Conservation (phyloP, 2,797 vertebrate genomes). For the Anisognathus igniventris region DNA sequence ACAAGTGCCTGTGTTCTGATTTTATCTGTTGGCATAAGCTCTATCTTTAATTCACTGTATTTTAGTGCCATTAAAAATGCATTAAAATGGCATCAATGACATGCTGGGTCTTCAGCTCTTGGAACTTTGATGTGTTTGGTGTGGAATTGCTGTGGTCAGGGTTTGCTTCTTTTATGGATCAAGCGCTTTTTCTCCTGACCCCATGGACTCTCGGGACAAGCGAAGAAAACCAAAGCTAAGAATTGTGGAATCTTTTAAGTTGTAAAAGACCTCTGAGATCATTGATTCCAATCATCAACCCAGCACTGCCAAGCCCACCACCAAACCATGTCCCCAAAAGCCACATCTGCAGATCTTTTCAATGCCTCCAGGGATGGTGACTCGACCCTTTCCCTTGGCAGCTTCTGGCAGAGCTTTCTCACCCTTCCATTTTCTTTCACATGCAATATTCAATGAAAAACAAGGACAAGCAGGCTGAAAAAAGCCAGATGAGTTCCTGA, state of each 20-base stretch:
- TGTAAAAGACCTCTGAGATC: background rate
- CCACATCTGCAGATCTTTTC: background rate
- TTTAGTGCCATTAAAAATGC: background rate
- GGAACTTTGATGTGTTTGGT: no score
- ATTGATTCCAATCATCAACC: background rate
- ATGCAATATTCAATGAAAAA: background rate
- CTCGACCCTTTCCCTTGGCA: background rate
- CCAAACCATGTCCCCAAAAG: background rate
- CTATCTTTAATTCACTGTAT: background rate
- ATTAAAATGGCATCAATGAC: background rate
- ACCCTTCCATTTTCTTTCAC: background rate
- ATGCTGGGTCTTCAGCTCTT: background rate
- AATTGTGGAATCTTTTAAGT: background rate
- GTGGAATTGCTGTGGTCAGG: background rate
- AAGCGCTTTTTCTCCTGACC: fast-evolving
- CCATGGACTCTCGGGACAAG: background rate
- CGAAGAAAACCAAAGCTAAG: background rate
- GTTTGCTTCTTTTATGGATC: background rate
- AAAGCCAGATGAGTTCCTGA: background rate
- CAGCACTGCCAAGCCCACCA: background rate
- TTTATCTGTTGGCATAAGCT: background rate
- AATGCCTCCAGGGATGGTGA: no score
- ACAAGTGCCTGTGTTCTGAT: background rate
- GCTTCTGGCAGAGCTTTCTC: background rate
- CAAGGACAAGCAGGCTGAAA: background rate